Evolutionary conservation across 92 coral and sea anemone species (phyloP), one percentile per base, ranked within the genome.

Genomic region (Epizoanthus scotinus): DNA sequence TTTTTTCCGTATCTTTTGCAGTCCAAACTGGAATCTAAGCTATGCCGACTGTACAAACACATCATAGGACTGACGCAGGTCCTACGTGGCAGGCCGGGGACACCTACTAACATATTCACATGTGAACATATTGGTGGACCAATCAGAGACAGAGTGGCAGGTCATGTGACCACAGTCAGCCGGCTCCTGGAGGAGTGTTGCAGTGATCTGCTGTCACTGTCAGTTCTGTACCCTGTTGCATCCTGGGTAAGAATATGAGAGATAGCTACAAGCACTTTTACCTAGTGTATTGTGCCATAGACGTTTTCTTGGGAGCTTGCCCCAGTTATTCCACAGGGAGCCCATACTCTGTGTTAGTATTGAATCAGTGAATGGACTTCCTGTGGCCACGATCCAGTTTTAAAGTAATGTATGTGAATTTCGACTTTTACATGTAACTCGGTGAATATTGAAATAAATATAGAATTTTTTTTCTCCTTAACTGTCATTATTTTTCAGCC

Each of bases 11-110:
- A 26, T 54, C 82, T 71, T 40, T 10, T 31, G 18, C 71, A 92
- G 97, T 81, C 97, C 22, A 92, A 88, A 75, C 84, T 92, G 50
- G 97, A 92, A 81, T 89, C 97, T 70, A 92, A 89, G 79, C 81
- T 92, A 26, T 88, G 97, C 64, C 90, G 86, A 59, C 71, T 89
- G 47, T 92, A 92, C 90, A 92, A 92, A 73, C 89, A 87, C 70
- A 85, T 92, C 86, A 55, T 85, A 5, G 83, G 89, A 38, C 84
- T 92, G 29, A 73, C 64, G 67, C 90, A 84, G 74, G 53, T 65
- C 18, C 79, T 89, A 18, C 83, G 65, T 64, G 40, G 73, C 1
- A 29, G 62, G 7, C 50, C 53, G 26, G 28, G 69, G 36, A 15
- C 85, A 50, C 78, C 73, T 15, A 40, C 78, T 25, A 34, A 57